A percentile compares a stretch with the other conserved stretches of the same genome.
Conservation (phyloP, 2,888 invertebrate species). For the Leptinotarsa haldemani region DNA sequence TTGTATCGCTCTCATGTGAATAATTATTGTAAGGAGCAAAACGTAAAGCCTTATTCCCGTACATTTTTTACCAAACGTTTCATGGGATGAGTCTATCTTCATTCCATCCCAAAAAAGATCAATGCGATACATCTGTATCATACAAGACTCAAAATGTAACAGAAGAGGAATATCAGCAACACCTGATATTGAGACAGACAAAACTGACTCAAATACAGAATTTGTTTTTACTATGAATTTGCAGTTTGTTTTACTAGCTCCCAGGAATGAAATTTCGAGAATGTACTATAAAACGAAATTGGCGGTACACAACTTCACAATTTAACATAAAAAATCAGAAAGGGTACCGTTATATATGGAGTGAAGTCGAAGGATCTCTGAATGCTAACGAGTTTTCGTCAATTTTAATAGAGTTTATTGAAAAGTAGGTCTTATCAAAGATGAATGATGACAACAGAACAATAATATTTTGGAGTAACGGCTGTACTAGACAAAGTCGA, state of each 20-base stretch:
- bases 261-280: slow-evolving; percentile 20
- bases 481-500: no score
- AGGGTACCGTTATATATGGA: slow-evolving; percentile 31
- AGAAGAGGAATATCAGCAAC: not conserved
- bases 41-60: no score
- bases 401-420: no score
- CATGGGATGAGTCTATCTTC: no score
- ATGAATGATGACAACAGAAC: no score
- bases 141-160: not conserved
- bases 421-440: no score
- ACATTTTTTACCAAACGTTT: no score
- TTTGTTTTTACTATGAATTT: slow-evolving; percentile 29
- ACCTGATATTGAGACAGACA: not conserved
- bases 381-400: slow-evolving; percentile 27
- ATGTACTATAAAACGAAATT: not conserved
- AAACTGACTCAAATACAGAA: slow-evolving; percentile 14
- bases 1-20: no score
- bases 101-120: no score
- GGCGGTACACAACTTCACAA: slow-evolving; percentile 31
- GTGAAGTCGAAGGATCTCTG: slow-evolving; percentile 25
- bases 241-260: slow-evolving; percentile 21
- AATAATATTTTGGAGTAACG: no score
- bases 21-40: no score
- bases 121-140: no score
- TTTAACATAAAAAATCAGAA: slow-evolving; percentile 28